Evolutionary conservation across 2,888 invertebrate species (phyloP), one percentile per base, ranked within the genome.

Genomic region (Coremacera marginata): DNA sequence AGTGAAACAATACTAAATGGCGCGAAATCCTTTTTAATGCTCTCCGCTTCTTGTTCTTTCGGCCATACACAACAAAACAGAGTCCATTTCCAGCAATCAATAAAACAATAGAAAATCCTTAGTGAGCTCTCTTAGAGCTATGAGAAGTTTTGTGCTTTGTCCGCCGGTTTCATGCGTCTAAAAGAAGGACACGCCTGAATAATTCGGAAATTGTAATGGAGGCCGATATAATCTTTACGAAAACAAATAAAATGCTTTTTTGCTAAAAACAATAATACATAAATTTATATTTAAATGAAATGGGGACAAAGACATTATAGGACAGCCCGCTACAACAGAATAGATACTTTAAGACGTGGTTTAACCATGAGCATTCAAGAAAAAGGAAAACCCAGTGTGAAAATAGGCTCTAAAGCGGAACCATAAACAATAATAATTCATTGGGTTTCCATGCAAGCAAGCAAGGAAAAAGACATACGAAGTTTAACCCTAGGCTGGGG

Each of bases 231-330:
- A 70, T 25, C 52, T 14, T 19, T 37, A 60, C 4, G 34, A 71
- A 84, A 85, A 84, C 85, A 85, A 85, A 86, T 86, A 82, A 86
- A 86, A 86, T 85, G 84, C 85, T 86, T 85, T n/a, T 86, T 82
- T 81, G 82, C 82, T 81, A 77, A 81, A 85, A 86, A 85, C 85
- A 86, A 84, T 86, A 85, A 84, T 84, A 86, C 86, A 86, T 85
- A 86, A 85, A 85, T 86, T 83, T 86, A 80, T 85, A 85, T 83
- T 83, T 80, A 77, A 78, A 80, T 78, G 75, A 78, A 75, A 71
- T 31, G 62, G 19, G 72, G 65, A 77, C 49, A 62, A 73, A n/a
- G 55, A 34, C 52, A 11, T 14, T 37, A 51, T 19, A 22, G 22
- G 19, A n/a, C 25, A 51, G 71, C 9, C 16, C 52, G 52, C 70